Evolutionary conservation across 1,140 invertebrate species (phyloP).

Genomic region (Drosophila pectinifera): DNA sequence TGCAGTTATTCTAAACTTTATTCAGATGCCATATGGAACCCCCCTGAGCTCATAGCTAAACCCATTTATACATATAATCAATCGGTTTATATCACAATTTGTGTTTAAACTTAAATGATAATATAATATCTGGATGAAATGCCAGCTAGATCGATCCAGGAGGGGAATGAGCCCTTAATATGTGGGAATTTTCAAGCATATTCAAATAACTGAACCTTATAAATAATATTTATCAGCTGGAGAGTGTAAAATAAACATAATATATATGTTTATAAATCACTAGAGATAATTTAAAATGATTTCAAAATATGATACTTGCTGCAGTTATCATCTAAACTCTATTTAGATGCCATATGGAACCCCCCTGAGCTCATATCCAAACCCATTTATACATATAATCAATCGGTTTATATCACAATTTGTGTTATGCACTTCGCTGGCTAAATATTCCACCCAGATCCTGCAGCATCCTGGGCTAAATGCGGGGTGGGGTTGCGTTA

Average conservation of each 20-base stretch:
- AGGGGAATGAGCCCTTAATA: background rate
- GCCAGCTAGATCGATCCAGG: too few species aligned
- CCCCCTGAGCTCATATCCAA: background rate
- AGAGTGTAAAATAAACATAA: background rate
- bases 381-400: background rate
- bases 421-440: background rate
- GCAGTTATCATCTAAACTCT: background rate
- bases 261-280: too few species aligned
- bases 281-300: too few species aligned
- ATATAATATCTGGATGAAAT: background rate
- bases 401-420: background rate
- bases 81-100: background rate
- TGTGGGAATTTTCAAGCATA: too few species aligned
- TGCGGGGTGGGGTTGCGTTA: background rate
- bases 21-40: background rate
- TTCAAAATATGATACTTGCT: background rate
- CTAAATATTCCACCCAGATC: background rate
- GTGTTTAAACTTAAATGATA: slow-evolving; percentile 9
- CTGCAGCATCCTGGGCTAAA: background rate
- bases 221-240: background rate
- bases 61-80: background rate
- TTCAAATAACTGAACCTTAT: too few species aligned
- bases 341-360: background rate
- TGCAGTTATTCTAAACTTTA: background rate
- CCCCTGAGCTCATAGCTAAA: background rate